phyloP scores from a whole-genome alignment of 2,797 vertebrate species.

The Geotrypetes seraphini region DNA sequence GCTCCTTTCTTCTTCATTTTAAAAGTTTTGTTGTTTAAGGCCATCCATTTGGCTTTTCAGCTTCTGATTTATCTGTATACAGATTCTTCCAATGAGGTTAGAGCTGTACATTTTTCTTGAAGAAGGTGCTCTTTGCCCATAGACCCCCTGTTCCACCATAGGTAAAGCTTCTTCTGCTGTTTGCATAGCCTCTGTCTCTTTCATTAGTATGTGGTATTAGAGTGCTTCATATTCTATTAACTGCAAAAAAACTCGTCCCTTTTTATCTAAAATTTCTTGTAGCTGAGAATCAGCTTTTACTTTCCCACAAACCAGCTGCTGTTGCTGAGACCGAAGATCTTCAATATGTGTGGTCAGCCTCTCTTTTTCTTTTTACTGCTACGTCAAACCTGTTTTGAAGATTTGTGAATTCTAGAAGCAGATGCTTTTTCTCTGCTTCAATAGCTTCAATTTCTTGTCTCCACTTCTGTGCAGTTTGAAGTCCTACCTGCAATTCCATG shows the following conservation, averaged over 20 bases:
- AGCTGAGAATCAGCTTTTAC: constrained; percentile 42
- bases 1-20: too few species aligned
- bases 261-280: constrained; percentile 49
- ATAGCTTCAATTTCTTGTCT: constrained; percentile 46
- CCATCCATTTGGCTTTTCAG: too few species aligned
- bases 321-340: constrained; percentile 46
- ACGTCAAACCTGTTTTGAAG: constrained; percentile 29
- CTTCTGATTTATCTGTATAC: too few species aligned
- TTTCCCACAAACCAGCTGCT: constrained; percentile 48
- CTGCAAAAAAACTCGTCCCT: constrained; percentile 61
- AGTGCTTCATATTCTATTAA: constrained; percentile 67
- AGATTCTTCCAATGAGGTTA: too few species aligned
- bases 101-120: too few species aligned
- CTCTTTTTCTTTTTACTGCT: constrained; percentile 49
- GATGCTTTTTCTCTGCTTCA: constrained; percentile 36
- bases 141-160: too few species aligned
- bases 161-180: too few species aligned
- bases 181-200: constrained; percentile 75
- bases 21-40: too few species aligned
- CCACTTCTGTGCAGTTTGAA: constrained; percentile 36
- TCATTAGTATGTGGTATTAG: constrained; percentile 70
- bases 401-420: constrained; percentile 37
- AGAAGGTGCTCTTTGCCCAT: too few species aligned
- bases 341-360: constrained; percentile 34
- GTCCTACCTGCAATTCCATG: constrained; percentile 40